Base-by-base conservation (phyloP, 2,113 vertebrate species). In the Otolemur garnettii region DNA sequence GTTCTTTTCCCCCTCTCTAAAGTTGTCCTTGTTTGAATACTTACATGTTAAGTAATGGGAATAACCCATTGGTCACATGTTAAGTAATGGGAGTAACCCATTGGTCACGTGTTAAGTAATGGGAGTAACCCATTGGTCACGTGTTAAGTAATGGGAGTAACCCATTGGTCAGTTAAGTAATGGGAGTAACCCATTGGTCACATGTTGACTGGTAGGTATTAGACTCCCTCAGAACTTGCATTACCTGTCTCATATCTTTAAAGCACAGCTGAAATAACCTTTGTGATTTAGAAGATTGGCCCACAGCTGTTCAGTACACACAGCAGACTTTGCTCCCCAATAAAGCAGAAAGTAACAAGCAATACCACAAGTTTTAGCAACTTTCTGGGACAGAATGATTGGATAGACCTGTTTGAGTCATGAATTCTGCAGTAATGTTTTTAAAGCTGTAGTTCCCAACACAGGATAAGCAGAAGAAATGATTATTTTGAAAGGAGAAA, bases 341-440 rank as follows among this genome's bases (percentile, higher is more conserved):
- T 55, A 85, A 68, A 90, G 42, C 38, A 55, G 68, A 84, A 84
- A 75, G 26, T 60, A 80, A 69, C 50, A 72, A 72, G 62, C 9
- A 96, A 11, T 71, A 2, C 6, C 24, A 75, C 60, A 79, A 75
- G 21, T 55, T 33, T 78, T 33, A 93, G 64, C 42, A 35, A 17
- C 24, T 33, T 96, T 94, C 68, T 87, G 74, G 82, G 14, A 59
- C 30, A 55, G 57, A 90, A 69, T 92, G 64, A 77, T 9, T 50
- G 35, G 57, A 15, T 66, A 14, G 19, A 59, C 84, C 10, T 92
- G 57, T 89, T 24, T 57, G 28, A 92, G 45, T 42, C 28, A 21
- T 55, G 88, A 75, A n/a, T 75, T 86, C 68, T 95, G n/a, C 17
- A 84, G 75, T 82, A 33, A 17, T 82, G 33, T 35, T 59, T 93